These are phyloP conservation scores for Temnothorax nylanderi DNA, from an alignment of 1,140 invertebrate genomes.

Conservation along the genomic window DNA sequence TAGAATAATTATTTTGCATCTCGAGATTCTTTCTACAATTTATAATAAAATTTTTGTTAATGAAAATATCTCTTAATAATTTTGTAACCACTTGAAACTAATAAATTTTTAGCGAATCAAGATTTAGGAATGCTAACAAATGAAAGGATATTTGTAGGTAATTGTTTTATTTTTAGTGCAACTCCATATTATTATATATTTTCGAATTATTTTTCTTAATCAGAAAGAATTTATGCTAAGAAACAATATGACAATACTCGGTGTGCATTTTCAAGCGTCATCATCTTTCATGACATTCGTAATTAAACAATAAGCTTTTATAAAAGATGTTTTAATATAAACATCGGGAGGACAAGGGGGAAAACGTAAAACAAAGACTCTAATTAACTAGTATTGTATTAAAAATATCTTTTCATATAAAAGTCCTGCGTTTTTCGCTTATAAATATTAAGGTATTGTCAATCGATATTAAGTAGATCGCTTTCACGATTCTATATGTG, in stretches of 20 bases:
- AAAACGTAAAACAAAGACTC: neutral
- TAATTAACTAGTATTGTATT: neutral
- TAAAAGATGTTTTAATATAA: neutral
- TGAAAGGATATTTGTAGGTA: neutral
- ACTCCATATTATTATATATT: neutral
- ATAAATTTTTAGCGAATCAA: neutral
- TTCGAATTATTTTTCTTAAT: conserved; percentile 10
- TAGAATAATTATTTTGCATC: neutral
- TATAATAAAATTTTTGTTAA: neutral
- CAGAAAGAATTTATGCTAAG: neutral
- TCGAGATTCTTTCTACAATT: neutral
- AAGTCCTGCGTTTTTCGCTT: neutral
- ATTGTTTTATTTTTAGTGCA: neutral
- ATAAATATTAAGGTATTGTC: conserved; percentile 4
- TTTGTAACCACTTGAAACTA: neutral
- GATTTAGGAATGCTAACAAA: neutral
- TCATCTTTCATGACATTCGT: neutral
- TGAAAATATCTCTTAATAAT: neutral
- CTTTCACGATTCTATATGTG: neutral
- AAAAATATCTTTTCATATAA: neutral
- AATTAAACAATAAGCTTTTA: conserved; percentile 19
- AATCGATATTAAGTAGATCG: conserved; percentile 4
- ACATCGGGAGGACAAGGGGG: neutral
- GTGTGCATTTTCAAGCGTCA: neutral
- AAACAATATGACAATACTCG: neutral